Evolutionary conservation across 2,797 vertebrate genomes (phyloP), one percentile per base, ranked within the genome.

Genomic region (Notoglanidium macrostoma): DNA sequence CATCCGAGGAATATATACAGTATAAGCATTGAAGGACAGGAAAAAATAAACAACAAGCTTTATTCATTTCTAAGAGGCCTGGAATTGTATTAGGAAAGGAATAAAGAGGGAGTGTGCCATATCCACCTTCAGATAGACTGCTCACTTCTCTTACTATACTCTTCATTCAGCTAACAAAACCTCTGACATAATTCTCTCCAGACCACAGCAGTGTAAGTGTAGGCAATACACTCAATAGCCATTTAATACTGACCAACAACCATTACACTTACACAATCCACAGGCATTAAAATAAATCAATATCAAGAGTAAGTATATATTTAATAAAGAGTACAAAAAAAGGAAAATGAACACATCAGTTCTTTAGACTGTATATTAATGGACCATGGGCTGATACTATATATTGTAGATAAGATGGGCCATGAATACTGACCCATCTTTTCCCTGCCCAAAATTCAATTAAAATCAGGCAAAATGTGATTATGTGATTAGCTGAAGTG

Each of bases 401-500:
- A 54, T 29, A 85, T 72, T 83, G 86, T 57, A 54, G 54, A 87
- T 78, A 68, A 68, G 81, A 70, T 63, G 57, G 29, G 49, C 73
- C 65, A 65, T 84, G 70, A 73, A 84, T 61, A 68, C 67, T 67
- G n/a, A 82, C 59, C 65, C 77, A 29, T 63, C 73, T 93, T 92
- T 94, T 89, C 89, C 87, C 68, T 90, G 93, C 89, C 87, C 91
- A 91, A 95, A 95, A 96, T 94, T 95, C 93, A 94, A 95, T 96
- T 95, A 94, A 93, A 91, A 94, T 91, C 93, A 92, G 92, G 93
- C 89, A 90, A 94, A 96, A 96, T 95, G 93, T 95, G 95, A 96
- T 95, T 96, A 96, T 95, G 93, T 95, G 95, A 96, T 96, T 96
- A 95, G 95, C 92, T 95, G 94, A 94, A 96, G 95, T 95, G 95